Evolutionary conservation across 1,140 invertebrate species (phyloP).

Genomic region (Drosophila takahashii): DNA sequence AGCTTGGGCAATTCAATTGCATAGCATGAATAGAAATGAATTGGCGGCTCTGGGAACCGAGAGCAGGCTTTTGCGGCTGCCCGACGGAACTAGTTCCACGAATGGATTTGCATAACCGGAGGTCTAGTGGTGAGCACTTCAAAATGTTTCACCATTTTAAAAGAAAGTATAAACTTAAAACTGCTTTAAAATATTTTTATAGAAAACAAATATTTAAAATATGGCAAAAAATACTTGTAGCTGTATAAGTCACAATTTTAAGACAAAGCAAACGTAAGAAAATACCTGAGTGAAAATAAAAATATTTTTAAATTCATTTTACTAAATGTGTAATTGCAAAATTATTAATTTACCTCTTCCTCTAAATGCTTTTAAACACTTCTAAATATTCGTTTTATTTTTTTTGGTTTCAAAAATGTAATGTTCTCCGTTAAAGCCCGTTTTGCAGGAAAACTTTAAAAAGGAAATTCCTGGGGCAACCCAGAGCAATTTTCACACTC

Average conservation of each 20-base stretch:
- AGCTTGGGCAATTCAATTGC: slow-evolving; percentile 73
- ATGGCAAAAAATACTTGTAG: too few relatives aligned
- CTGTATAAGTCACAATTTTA: too few relatives aligned
- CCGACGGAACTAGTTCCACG: slow-evolving; percentile 25
- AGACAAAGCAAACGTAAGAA: too few relatives aligned
- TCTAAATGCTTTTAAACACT: background rate
- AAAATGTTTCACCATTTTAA: background rate
- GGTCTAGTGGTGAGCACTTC: slow-evolving; percentile 4
- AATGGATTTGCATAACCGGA: slow-evolving; percentile 29
- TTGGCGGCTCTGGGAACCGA: slow-evolving; percentile 47
- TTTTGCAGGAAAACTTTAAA: slow-evolving; percentile 7
- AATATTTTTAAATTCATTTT: too few relatives aligned
- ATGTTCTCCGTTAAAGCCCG: background rate
- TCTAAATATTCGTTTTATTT: background rate
- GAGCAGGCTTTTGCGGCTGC: slow-evolving; percentile 29
- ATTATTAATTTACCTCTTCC: too few relatives aligned
- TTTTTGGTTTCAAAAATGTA: background rate
- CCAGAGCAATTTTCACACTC: slow-evolving; percentile 75
- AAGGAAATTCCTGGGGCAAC: slow-evolving; percentile 40
- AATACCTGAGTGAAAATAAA: too few relatives aligned
- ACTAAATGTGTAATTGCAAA: too few relatives aligned
- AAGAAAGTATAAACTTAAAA: too few relatives aligned
- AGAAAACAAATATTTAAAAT: too few relatives aligned
- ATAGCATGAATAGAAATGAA: slow-evolving; percentile 83
- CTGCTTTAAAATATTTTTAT: too few relatives aligned